Evolutionary conservation across 2,888 invertebrate genomes (phyloP), one percentile per base, ranked within the genome.

Genomic region (Keiferia lycopersicella): DNA sequence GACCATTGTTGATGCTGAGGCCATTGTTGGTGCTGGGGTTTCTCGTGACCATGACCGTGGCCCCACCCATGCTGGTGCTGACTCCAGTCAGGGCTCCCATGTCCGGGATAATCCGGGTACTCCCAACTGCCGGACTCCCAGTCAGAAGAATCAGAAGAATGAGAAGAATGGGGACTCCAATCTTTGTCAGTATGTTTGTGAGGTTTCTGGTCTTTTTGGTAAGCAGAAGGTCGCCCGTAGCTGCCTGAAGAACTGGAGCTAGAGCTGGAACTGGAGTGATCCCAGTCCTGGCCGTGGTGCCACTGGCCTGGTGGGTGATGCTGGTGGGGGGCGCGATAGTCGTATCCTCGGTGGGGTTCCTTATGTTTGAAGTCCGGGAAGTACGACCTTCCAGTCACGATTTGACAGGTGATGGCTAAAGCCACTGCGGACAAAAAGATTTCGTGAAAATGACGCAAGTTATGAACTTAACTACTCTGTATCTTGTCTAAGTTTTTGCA

Each of bases 401-500:
- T 3, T 39, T 38, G 20, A 18, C 50, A 2, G 12, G 18, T 34
- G 20, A 62, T 20, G 14, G 38, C 50, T 20, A 53, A 11, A 39
- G 20, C 50, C 51, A 62, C 62, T 62, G 62, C 14, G 14, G 20
- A 62, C 18, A 39, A 51, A 30, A 61, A 48, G 3, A 30, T 48
- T 14, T 14, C 6, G 16, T 16, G 4, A 45, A 16, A n/a, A 45
- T 45, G 45, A 45, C 45, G 45, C n/a, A 45, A 16, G 8, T 16
- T 3, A n/a, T n/a, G n/a, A n/a, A 41, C 12, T 41, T 41, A 16
- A 45, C 45, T 16, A 45, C 16, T 12, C 41, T 12, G 12, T 39
- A n/a, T 14, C 2, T 6, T 14, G n/a, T n/a, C n/a, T 45, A 16
- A n/a, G 45, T 45, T 45, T 45, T 45, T 45, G n/a, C 16, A 45